Evolutionary conservation across 2,113 vertebrate genomes (phyloP).

Genomic region (Melanostigma gelatinosum): DNA sequence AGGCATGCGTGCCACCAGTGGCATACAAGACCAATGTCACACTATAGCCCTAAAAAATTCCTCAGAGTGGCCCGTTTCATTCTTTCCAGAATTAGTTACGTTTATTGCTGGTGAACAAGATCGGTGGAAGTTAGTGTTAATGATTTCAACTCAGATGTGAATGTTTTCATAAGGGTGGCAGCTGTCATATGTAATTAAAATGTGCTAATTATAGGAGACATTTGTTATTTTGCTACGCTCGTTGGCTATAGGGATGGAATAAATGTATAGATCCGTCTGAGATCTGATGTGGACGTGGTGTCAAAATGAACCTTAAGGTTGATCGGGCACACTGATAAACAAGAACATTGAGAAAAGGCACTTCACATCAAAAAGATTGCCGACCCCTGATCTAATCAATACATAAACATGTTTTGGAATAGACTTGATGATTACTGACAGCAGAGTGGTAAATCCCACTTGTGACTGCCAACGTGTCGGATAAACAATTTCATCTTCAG

Average conservation of each 20-base stretch:
- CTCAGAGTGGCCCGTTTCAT: too few relatives aligned
- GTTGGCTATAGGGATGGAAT: neutral
- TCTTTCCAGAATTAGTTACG: neutral
- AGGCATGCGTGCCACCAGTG: neutral
- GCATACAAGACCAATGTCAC: neutral
- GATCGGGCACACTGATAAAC: neutral
- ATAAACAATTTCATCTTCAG: constrained; percentile 53
- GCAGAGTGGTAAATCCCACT: constrained; percentile 23
- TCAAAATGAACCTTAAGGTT: neutral
- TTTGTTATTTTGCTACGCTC: neutral
- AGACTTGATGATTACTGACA: constrained; percentile 25
- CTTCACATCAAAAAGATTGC: neutral
- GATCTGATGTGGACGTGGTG: neutral
- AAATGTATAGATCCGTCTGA: neutral
- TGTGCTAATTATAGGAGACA: neutral
- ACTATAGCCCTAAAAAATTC: neutral
- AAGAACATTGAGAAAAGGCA: neutral
- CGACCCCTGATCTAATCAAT: constrained; percentile 10
- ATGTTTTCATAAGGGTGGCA: neutral
- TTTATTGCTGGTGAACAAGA: neutral
- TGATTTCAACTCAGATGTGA: neutral
- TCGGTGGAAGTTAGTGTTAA: neutral
- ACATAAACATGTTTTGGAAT: constrained; percentile 26
- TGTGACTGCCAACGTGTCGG: constrained; percentile 53
- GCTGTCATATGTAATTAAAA: neutral